Base-by-base conservation (phyloP, 2,797 vertebrate species). In the Amazonetta brasiliensis region DNA sequence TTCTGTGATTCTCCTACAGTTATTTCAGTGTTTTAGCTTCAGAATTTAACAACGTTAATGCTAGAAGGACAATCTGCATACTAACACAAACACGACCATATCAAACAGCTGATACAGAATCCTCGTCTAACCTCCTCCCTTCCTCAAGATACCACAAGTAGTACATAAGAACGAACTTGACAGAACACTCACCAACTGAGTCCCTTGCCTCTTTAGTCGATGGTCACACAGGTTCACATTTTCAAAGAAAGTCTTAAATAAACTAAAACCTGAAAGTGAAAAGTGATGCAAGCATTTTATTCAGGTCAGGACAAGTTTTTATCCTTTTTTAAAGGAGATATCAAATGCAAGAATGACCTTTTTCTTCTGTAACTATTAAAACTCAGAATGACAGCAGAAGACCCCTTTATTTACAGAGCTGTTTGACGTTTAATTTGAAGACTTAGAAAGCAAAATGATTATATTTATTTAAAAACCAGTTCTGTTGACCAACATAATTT, bases 211-310 rank as follows among this genome's bases (percentile, higher is more conserved):
- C 97, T 99, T 99, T 64, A 99, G 97, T 60, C 99, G 99, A 98
- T 99, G 99, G 97, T 99, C 99, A 97, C 99, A 99, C 50, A 99
- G 98, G 97, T 99, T 99, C 87, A 99, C 99, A 75, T 99, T 99
- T 98, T 99, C 99, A 98, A 99, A 99, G 97, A 99, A 99, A 22
- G 99, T 99, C 97, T 99, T 99, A 97, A 99, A 99, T 91, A 99
- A 98, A 97, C 99, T 99, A 98, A 99, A 99, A 90, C 99, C 99
- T 99, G 97, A 71, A 95, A 97, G 62, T 76, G 22, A 68, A 92
- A 95, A 82, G 85, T 68, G 6, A 30, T 41, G 31, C 8, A 87
- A 69, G 4, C 2, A 73, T 90, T 89, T 87, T 76, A 89, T 68
- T 76, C 6, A 43, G 28, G 8, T 73, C 67, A 73, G 41, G 44